Evolutionary conservation across 2,888 invertebrate species (phyloP).

Genomic region (Sesamia inferens): DNA sequence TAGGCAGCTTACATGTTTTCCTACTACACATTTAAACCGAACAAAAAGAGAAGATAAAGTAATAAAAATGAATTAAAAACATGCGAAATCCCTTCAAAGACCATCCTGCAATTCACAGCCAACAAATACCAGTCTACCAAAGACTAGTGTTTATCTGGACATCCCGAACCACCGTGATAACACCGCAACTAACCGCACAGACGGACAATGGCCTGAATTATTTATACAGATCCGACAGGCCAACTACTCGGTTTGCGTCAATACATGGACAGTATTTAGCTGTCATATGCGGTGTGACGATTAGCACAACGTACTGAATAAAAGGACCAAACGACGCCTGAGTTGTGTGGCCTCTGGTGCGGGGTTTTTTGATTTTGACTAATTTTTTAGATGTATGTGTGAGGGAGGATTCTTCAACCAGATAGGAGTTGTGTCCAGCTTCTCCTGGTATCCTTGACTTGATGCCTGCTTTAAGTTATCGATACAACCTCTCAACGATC

Average conservation of each 20-base stretch:
- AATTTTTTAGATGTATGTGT: too few species aligned
- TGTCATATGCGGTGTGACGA: slow-evolving; percentile 21
- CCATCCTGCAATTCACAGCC: neutral
- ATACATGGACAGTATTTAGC: slow-evolving; percentile 31
- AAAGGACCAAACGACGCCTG: neutral
- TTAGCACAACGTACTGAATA: slow-evolving; percentile 1
- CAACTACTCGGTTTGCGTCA: slow-evolving; percentile 46
- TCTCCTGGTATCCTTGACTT: too few species aligned
- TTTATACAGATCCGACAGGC: slow-evolving; percentile 68
- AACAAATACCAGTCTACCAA: slow-evolving; percentile 26
- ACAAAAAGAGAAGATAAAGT: too few species aligned
- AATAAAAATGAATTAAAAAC: too few species aligned
- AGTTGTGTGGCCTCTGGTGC: neutral
- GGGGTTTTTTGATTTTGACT: neutral
- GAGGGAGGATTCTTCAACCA: too few species aligned
- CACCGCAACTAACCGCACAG: slow-evolving; percentile 63
- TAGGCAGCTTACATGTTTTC: too few species aligned
- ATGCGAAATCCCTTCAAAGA: slow-evolving; percentile 3
- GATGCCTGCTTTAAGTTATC: too few species aligned
- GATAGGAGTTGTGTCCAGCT: too few species aligned
- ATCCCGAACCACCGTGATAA: slow-evolving; percentile 42
- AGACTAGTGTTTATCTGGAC: slow-evolving; percentile 39
- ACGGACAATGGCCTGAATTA: slow-evolving; percentile 74
- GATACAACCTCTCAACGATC: too few species aligned
- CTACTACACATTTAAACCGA: too few species aligned